A percentile compares a stretch with the other conserved stretches of the same genome.
Conservation (phyloP, 1,140 invertebrate species). For the Drosophila nebulosa region DNA sequence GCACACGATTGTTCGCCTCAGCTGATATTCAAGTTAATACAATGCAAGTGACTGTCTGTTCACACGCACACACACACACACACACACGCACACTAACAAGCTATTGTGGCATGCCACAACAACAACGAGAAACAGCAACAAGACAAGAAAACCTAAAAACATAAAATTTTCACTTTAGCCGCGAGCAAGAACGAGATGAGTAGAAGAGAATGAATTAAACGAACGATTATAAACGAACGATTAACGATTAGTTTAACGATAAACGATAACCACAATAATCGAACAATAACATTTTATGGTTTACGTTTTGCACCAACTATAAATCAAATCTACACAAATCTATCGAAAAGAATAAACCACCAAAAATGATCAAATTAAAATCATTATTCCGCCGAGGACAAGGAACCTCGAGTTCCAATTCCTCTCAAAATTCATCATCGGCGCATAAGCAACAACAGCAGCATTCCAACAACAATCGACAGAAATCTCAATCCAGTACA, state of each 20-base stretch:
- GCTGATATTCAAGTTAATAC: constrained; percentile 4
- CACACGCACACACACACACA: neutral
- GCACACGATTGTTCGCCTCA: neutral
- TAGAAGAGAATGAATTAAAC: constrained; percentile 25
- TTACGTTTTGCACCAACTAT: constrained; percentile 44
- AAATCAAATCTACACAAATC: constrained; percentile 16
- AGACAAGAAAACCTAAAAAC: neutral
- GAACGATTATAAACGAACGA: neutral
- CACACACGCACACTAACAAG: constrained; percentile 1
- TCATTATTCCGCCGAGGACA: constrained; percentile 89
- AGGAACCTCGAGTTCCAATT: constrained; percentile 80
- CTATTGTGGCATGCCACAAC: constrained; percentile 35
- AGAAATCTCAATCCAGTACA: constrained; percentile 74
- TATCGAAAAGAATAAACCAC: constrained; percentile 1
- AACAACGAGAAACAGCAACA: constrained; percentile 23
- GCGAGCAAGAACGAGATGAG: constrained; percentile 29
- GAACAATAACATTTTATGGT: constrained; percentile 43
- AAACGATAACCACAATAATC: constrained; percentile 17
- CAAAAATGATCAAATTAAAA: constrained; percentile 90
- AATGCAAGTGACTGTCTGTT: constrained; percentile 30
- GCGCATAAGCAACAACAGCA: constrained; percentile 53
- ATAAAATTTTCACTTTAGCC: constrained; percentile 38
- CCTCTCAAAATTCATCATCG: constrained; percentile 65
- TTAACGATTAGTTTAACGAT: constrained; percentile 7
- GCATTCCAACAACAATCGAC: constrained; percentile 69